A percentile compares a stretch with the other conserved stretches of the same genome.
Conservation (phyloP, 37 sponge, comb jelly and placozoan genomes). For the Beroe forskalii region DNA sequence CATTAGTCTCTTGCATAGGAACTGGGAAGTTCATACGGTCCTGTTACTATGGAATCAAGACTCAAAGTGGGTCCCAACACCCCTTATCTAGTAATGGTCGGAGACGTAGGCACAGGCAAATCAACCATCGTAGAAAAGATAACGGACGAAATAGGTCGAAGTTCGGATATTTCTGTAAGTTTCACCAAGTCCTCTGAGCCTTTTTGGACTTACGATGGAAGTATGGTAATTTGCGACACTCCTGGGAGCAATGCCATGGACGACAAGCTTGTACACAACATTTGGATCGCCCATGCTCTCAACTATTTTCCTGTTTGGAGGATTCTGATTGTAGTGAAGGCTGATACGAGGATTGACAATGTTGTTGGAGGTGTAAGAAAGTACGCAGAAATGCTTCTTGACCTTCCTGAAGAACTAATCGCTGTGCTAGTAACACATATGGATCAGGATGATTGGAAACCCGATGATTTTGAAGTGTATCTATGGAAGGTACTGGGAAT, state of each 20-base stretch:
- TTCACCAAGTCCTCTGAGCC: not conserved
- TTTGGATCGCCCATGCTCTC: not conserved
- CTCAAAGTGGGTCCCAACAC: no score
- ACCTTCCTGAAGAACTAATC: conserved; percentile 23
- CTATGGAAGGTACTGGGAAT: not conserved
- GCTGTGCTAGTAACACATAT: conserved; percentile 45
- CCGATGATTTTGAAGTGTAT: not conserved
- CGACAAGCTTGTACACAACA: conserved; percentile 30
- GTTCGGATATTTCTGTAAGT: not conserved
- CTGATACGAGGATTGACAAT: conserved; percentile 61
- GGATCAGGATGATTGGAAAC: not conserved
- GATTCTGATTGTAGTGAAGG: conserved; percentile 27
- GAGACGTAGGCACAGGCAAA: conserved; percentile 57
- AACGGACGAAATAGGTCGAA: conserved; percentile 12
- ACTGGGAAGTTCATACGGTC: no score
- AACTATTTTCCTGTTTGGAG: conserved; percentile 26
- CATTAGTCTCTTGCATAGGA: no score
- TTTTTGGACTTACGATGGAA: conserved; percentile 19
- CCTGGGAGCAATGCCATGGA: conserved; percentile 40
- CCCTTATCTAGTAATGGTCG: not conserved
- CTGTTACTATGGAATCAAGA: no score
- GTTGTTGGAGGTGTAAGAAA: not conserved
- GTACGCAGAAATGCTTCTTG: not conserved
- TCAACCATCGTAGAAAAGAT: conserved; percentile 49
- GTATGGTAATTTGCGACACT: conserved; percentile 39